Conservation (phyloP, 2,113 vertebrate species). For the Gnathonemus longibarbis region DNA sequence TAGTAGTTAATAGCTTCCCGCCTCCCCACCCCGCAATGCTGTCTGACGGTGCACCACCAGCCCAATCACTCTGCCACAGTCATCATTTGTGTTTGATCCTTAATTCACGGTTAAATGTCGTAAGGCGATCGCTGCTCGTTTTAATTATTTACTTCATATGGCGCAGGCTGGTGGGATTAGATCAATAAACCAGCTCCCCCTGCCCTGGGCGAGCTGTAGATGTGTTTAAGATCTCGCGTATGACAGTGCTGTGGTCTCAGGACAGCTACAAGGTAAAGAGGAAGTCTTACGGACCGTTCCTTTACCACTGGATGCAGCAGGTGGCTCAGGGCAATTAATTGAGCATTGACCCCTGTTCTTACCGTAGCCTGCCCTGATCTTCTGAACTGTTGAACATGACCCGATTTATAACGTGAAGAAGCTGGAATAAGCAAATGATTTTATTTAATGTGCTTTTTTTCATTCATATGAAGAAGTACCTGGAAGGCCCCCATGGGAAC, state of each 20-base stretch:
- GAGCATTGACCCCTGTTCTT: not conserved
- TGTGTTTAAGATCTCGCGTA: constrained; percentile 14
- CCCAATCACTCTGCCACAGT: constrained; percentile 43
- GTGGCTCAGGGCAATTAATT: not conserved
- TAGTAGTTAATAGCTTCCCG: constrained; percentile 61
- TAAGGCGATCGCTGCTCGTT: constrained; percentile 50
- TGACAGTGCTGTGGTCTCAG: not conserved
- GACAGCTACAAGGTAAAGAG: not conserved
- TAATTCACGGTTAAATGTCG: constrained; percentile 64
- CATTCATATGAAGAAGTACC: not conserved
- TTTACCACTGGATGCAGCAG: not conserved
- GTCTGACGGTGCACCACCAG: constrained; percentile 45
- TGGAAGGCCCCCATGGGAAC: not conserved
- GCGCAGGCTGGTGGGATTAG: constrained; percentile 53
- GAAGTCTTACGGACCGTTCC: not conserved
- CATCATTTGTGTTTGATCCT: constrained; percentile 52
- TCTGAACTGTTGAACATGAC: not conserved
- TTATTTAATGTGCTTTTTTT: not conserved
- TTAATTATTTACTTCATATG: constrained; percentile 63
- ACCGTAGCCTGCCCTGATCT: too few species aligned
- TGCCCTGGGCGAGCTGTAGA: constrained; percentile 33
- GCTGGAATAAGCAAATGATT: not conserved
- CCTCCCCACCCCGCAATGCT: constrained; percentile 26
- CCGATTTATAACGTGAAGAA: not conserved
- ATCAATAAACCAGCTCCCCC: constrained; percentile 48